Percentiles rank a stretch among this genome's conserved stretches.
Evolutionary conservation across 37 sponge, comb jelly and placozoan genomes (phyloP).

Genomic region (Ephydatia muelleri): DNA sequence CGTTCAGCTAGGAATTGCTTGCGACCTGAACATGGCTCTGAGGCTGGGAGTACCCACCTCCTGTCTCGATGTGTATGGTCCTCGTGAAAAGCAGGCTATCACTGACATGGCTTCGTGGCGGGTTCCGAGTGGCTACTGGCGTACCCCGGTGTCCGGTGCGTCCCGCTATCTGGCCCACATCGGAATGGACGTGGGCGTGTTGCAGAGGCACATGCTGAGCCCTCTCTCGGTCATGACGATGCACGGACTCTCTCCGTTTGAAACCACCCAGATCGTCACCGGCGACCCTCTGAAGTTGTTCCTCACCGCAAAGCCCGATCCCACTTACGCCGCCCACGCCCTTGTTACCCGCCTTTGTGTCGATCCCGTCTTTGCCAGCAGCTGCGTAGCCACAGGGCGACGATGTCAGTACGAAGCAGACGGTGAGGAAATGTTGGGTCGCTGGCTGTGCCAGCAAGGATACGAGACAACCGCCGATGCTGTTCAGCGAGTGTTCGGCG

Average conservation of each 20-base stretch:
- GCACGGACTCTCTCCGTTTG: not conserved
- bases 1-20: not conserved
- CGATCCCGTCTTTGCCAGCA: not conserved
- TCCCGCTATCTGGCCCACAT: not conserved
- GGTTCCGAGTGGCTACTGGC: not conserved
- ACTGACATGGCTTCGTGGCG: not conserved
- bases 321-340: not conserved
- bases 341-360: not conserved
- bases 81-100: not conserved
- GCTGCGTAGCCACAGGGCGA: not conserved
- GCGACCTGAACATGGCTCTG: not conserved
- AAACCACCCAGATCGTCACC: not conserved
- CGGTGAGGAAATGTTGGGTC: not conserved
- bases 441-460: not conserved
- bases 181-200: not conserved
- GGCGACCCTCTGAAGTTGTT: not conserved
- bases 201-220: not conserved
- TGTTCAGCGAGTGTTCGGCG: not conserved
- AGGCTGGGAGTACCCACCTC: not conserved
- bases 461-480: not conserved
- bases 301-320: not conserved
- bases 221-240: not conserved
- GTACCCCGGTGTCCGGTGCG: not conserved
- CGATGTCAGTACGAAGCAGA: not conserved
- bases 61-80: not conserved